Conservation (phyloP, 2,797 vertebrate genomes). For the Hyperoplus immaculatus region DNA sequence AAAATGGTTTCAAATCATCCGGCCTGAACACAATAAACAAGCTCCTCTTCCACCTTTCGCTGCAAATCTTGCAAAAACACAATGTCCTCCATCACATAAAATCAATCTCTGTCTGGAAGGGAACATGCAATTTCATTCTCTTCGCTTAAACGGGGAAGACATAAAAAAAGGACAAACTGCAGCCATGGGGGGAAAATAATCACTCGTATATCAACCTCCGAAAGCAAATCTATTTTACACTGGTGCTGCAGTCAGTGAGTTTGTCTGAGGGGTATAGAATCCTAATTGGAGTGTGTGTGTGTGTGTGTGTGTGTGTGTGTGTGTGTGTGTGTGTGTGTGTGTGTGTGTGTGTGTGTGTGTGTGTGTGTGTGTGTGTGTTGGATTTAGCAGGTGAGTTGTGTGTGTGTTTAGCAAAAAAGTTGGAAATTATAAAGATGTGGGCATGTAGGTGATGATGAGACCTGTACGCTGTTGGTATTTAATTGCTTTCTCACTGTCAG, state of each 20-base stretch:
- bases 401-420: constrained; percentile 14
- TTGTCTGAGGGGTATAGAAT: constrained; percentile 54
- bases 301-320: too few species aligned
- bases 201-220: constrained; percentile 51
- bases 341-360: too few species aligned
- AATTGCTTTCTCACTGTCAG: constrained; percentile 54
- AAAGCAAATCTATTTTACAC: constrained; percentile 57
- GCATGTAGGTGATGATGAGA: constrained; percentile 44
- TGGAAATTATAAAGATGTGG: not conserved
- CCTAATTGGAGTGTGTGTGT: constrained; percentile 39
- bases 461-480: not conserved
- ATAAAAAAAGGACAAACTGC: constrained; percentile 43
- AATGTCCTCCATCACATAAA: constrained; percentile 5
- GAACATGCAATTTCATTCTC: not conserved
- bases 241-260: constrained; percentile 34
- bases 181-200: constrained; percentile 44
- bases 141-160: constrained; percentile 2
- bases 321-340: too few species aligned
- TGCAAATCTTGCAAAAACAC: not conserved
- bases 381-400: constrained; percentile 2
- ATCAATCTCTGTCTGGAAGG: constrained; percentile 8
- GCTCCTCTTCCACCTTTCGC: not conserved
- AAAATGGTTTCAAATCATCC: not conserved
- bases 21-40: not conserved
- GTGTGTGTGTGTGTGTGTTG: not conserved